phyloP scores from a whole-genome alignment of 2,888 invertebrate species.

The Neelides folsomi region DNA sequence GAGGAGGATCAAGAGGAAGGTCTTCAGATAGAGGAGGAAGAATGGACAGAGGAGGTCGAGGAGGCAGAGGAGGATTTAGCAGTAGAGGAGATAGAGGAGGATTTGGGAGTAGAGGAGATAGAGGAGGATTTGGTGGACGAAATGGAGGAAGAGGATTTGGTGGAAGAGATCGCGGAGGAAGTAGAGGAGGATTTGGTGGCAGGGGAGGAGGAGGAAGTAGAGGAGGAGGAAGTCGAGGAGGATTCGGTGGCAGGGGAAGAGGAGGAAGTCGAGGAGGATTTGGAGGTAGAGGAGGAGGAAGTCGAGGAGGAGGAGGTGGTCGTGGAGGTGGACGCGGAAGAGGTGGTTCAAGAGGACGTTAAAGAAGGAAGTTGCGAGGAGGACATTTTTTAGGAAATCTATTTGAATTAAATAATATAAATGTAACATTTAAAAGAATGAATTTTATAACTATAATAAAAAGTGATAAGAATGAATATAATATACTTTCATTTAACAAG shows the following conservation, averaged over 20 bases:
- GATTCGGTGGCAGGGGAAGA: not conserved
- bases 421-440: too few species aligned
- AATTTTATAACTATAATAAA: too few species aligned
- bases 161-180: slow-evolving; percentile 1
- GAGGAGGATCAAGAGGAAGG: slow-evolving; percentile 8
- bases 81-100: slow-evolving; percentile 5
- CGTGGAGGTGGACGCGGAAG: slow-evolving; percentile 3
- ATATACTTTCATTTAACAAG: too few species aligned
- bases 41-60: slow-evolving; percentile 5
- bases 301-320: slow-evolving; percentile 4
- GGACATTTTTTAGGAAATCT: too few species aligned
- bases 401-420: too few species aligned
- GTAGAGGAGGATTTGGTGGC: slow-evolving; percentile 4
- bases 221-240: not conserved
- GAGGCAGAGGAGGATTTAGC: slow-evolving; percentile 1
- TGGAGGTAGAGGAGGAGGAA: slow-evolving; percentile 1
- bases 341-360: not conserved
- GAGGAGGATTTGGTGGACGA: slow-evolving; percentile 1
- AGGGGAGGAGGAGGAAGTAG: slow-evolving; percentile 1
- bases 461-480: too few species aligned
- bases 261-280: not conserved
- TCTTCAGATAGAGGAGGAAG: slow-evolving; percentile 3
- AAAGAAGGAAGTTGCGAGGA: too few species aligned
- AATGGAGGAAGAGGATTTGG: not conserved
- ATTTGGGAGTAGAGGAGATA: slow-evolving; percentile 6